Conservation (phyloP, 2,888 invertebrate genomes). For the Oscheius myriophilus region DNA sequence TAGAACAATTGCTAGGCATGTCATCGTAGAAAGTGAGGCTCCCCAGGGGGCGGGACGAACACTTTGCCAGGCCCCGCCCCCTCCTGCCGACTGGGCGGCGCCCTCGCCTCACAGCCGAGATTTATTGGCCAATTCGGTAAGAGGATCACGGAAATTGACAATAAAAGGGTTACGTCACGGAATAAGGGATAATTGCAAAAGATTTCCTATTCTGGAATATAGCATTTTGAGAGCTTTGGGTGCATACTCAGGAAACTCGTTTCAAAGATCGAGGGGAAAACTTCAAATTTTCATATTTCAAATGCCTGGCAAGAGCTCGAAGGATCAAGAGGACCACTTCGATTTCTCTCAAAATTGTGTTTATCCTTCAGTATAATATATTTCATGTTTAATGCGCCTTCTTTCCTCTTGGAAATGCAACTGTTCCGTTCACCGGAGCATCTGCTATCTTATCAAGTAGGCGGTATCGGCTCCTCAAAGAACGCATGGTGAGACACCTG, state of each 20-base stretch:
- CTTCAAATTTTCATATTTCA: too few relatives aligned
- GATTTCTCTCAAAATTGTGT: too few relatives aligned
- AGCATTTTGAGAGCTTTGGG: too few relatives aligned
- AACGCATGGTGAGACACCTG: constrained; percentile 23
- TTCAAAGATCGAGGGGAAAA: too few relatives aligned
- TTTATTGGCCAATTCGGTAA: constrained; percentile 13
- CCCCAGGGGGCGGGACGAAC: constrained; percentile 10
- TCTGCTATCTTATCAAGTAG: constrained; percentile 16
- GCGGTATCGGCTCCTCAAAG: constrained; percentile 11
- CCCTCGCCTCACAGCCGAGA: background rate
- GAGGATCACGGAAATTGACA: background rate
- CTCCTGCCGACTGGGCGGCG: background rate
- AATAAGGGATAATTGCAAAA: background rate
- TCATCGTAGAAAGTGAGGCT: constrained; percentile 25
- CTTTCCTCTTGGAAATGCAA: too few relatives aligned
- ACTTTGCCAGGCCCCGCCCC: background rate
- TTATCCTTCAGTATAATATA: too few relatives aligned
- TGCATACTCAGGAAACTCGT: too few relatives aligned
- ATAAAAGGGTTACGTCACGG: background rate
- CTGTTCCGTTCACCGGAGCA: background rate
- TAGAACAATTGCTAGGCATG: constrained; percentile 50
- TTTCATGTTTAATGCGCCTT: too few relatives aligned
- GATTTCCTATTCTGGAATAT: background rate
- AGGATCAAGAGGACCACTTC: too few relatives aligned
- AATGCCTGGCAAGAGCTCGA: too few relatives aligned